Evolutionary conservation across 2,888 invertebrate species (phyloP).

Genomic region (Latheticus oryzae): DNA sequence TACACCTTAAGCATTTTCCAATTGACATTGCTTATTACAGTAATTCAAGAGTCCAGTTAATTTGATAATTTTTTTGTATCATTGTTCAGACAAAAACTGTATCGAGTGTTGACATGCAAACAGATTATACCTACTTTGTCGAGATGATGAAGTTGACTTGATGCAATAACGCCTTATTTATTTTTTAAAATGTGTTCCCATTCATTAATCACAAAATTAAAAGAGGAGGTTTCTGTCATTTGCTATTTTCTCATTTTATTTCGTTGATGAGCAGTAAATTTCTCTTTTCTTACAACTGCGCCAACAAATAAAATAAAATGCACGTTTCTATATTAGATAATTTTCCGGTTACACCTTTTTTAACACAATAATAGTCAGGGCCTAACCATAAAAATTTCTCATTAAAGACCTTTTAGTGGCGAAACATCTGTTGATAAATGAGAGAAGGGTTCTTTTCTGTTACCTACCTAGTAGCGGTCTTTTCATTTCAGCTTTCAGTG

Average conservation of each 20-base stretch:
- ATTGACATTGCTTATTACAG: slow-evolving; percentile 18
- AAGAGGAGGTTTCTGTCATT: too few relatives aligned
- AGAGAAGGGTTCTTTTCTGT: slow-evolving; percentile 29
- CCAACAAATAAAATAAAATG: slow-evolving; percentile 2
- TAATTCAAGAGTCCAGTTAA: slow-evolving; percentile 25
- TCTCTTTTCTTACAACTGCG: too few relatives aligned
- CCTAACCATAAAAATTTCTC: slow-evolving; percentile 38
- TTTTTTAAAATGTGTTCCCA: too few relatives aligned
- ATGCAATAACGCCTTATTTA: too few relatives aligned
- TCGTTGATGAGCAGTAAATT: not conserved
- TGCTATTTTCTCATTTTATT: too few relatives aligned
- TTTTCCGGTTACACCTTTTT: slow-evolving; percentile 36
- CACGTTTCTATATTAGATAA: slow-evolving; percentile 16
- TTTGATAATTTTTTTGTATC: slow-evolving; percentile 33
- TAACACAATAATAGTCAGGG: slow-evolving; percentile 31
- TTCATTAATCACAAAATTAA: too few relatives aligned
- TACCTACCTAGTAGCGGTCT: too few relatives aligned
- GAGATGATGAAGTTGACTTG: too few relatives aligned
- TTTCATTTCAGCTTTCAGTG: too few relatives aligned
- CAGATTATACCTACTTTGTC: too few relatives aligned
- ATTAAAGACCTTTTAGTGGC: slow-evolving; percentile 31
- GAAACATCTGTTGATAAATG: slow-evolving; percentile 37
- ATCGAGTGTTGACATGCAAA: slow-evolving; percentile 41
- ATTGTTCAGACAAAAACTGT: slow-evolving; percentile 36
- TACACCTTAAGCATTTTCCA: slow-evolving; percentile 5